Conservation (phyloP, 2,797 vertebrate species). For the Lutjanus argentimaculatus region DNA sequence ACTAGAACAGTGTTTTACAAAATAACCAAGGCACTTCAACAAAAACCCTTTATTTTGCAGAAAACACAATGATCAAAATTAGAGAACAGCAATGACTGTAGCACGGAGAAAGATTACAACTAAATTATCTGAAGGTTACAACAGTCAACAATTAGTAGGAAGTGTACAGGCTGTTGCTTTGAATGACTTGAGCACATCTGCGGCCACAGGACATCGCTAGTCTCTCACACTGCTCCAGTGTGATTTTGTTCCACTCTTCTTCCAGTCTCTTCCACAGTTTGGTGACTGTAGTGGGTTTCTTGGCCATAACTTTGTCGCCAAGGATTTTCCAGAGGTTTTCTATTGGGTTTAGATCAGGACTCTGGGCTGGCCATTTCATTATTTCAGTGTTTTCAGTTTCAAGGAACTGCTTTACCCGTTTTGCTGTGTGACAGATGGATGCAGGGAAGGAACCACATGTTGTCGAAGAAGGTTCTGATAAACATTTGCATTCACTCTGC, state of each 20-base stretch:
- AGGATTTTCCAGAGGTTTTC: neutral
- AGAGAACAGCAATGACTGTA: too few species aligned
- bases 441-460: neutral
- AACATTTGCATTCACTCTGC: neutral
- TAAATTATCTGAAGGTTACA: too few species aligned
- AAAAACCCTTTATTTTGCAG: too few species aligned
- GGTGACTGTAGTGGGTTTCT: neutral
- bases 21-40: too few species aligned
- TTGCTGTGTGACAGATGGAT: neutral
- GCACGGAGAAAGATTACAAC: too few species aligned
- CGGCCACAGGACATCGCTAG: neutral
- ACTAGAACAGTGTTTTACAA: too few species aligned
- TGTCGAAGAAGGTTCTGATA: neutral
- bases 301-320: neutral
- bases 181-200: too few species aligned
- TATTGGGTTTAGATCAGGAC: slow-evolving; percentile 4
- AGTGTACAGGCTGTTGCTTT: too few species aligned
- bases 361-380: too few species aligned
- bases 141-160: too few species aligned
- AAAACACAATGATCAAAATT: too few species aligned
- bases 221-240: neutral
- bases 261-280: neutral
- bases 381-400: neutral
- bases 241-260: neutral
- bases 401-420: neutral